Percentiles rank a stretch among this genome's conserved stretches.
Evolutionary conservation across 2,888 invertebrate species (phyloP).

Genomic region (Dolomedes plantarius): DNA sequence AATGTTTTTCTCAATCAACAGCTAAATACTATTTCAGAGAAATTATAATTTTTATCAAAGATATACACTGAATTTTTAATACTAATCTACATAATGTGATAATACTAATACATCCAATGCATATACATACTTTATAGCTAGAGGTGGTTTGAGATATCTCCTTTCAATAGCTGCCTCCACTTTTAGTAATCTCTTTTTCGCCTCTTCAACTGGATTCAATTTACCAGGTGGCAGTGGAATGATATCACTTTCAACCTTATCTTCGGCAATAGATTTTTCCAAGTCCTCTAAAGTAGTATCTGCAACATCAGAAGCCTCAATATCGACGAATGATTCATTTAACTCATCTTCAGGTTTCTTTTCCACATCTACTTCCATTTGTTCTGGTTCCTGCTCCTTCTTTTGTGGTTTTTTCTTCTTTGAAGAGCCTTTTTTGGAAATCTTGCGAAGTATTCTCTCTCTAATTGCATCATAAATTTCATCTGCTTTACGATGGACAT

Average conservation of each 20-base stretch:
- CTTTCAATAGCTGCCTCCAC: slow-evolving; percentile 94
- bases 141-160: slow-evolving; percentile 78
- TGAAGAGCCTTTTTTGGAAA: slow-evolving; percentile 40
- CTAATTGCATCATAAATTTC: slow-evolving; percentile 59
- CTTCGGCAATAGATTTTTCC: slow-evolving; percentile 42
- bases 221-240: slow-evolving; percentile 38
- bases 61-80: no score
- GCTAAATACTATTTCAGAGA: no score
- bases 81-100: no score
- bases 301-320: slow-evolving; percentile 40
- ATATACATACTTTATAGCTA: slow-evolving; percentile 70
- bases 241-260: slow-evolving; percentile 55
- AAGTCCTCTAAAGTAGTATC: slow-evolving; percentile 42
- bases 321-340: slow-evolving; percentile 73
- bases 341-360: slow-evolving; percentile 66
- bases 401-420: slow-evolving; percentile 48
- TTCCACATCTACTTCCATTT: slow-evolving; percentile 51
- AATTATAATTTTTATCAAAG: no score
- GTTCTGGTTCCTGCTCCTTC: slow-evolving; percentile 32
- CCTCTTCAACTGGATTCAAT: slow-evolving; percentile 79
- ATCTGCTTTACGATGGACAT: slow-evolving; percentile 34
- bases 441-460: slow-evolving; percentile 35
- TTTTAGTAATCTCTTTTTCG: slow-evolving; percentile 85
- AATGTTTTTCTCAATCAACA: no score
- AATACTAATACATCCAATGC: no score